A percentile compares a stretch with the other conserved stretches of the same genome.
Conservation (phyloP, 2,113 vertebrate genomes). For the Eretmochelys imbricata region DNA sequence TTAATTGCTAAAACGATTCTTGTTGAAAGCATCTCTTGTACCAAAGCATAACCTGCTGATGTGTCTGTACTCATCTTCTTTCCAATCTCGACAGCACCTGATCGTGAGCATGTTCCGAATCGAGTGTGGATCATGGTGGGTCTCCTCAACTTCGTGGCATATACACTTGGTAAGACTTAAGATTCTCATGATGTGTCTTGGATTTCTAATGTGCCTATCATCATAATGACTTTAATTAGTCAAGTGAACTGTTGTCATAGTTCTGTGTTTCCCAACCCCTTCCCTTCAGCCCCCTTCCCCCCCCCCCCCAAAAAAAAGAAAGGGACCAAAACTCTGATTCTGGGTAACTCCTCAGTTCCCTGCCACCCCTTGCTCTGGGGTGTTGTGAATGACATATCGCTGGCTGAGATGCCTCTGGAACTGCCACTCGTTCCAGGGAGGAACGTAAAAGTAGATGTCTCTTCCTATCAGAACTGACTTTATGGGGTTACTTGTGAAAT, state of each 20-base stretch:
- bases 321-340: neutral
- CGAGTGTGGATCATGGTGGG: slow-evolving; percentile 94
- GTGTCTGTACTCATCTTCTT: neutral
- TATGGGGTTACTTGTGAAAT: neutral
- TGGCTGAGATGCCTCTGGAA: neutral
- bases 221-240: neutral
- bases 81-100: slow-evolving; percentile 80
- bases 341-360: neutral
- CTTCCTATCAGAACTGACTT: neutral
- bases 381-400: neutral
- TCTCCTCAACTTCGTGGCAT: slow-evolving; percentile 95
- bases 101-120: slow-evolving; percentile 89
- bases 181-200: neutral
- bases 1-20: neutral
- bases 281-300: too few species aligned
- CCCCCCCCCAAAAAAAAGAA: too few species aligned
- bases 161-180: slow-evolving; percentile 90
- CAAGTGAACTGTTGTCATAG: neutral
- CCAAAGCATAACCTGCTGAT: neutral
- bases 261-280: neutral
- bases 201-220: neutral
- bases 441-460: neutral
- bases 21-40: neutral
- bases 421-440: neutral
- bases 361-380: neutral